Conservation (phyloP, 2,113 vertebrate species). For the Triplophysa dalaica region DNA sequence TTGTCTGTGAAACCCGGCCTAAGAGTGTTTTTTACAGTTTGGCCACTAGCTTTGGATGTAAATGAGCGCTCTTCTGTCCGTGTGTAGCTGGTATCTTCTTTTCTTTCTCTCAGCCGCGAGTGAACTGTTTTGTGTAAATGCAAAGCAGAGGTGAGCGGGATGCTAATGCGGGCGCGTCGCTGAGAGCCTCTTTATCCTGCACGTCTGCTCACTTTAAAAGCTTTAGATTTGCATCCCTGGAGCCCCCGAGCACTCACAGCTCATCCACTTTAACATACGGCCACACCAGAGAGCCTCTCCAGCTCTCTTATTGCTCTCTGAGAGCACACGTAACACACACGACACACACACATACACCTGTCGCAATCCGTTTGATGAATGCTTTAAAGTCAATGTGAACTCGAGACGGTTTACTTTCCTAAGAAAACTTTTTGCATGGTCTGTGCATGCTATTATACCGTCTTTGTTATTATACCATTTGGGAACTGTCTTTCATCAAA, state of each 20-base stretch:
- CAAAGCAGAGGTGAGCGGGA: constrained; percentile 36
- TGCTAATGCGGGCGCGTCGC: constrained; percentile 24
- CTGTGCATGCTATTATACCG: not conserved
- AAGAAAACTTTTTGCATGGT: not conserved
- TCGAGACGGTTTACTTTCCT: not conserved
- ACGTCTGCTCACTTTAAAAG: constrained; percentile 48
- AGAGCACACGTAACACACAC: constrained; percentile 47
- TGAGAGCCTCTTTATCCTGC: constrained; percentile 47
- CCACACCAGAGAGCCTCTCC: constrained; percentile 42
- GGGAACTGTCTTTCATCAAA: too few species aligned
- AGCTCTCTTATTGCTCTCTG: constrained; percentile 39
- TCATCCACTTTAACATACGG: constrained; percentile 47
- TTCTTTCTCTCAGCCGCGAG: not conserved
- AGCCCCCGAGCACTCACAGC: constrained; percentile 54
- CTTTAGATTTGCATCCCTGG: constrained; percentile 53
- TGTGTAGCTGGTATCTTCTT: constrained; percentile 5
- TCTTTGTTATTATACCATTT: too few species aligned
- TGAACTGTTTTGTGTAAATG: constrained; percentile 41
- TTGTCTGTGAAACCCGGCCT: too few species aligned
- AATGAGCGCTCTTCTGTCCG: not conserved
- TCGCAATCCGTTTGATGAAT: not conserved
- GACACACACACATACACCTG: constrained; percentile 19
- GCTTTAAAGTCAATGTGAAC: constrained; percentile 4
- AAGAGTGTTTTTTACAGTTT: not conserved
- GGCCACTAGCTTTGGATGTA: not conserved